Base-by-base conservation (phyloP, 2,797 vertebrate genomes). In the Dipus sagitta region DNA sequence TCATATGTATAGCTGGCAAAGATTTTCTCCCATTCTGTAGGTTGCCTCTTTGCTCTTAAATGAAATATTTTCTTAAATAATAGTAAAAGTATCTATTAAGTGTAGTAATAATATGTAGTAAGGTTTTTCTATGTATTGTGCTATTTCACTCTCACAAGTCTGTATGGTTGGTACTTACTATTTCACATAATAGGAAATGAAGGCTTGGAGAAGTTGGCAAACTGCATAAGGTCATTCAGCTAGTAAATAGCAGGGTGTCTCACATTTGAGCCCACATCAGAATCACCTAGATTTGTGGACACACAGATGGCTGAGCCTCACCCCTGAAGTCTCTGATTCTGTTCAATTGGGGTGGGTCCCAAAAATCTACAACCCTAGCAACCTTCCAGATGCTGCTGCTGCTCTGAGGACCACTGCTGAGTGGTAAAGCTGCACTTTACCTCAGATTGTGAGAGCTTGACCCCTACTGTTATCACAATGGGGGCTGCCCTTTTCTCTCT, bases 131-230 rank as follows among this genome's bases (percentile, higher is more conserved):
- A 20, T 74, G 67, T 62, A 54, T 47, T 28, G 20, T 70, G 90
- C 60, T 62, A 62, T 90, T 94, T 95, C 30, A 34, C 74, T 85
- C 9, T 94, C 75, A 86, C 75, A 82, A 32, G 30, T 77, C 72
- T n/a, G 30, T 9, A 38, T 30, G 30, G 26, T 75, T 86, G 65
- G 68, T 54, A 24, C n/a, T 70, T 86, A 86, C 65, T 67, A 58
- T 93, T 85, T 90, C 34, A 71, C 76, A 92, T 32, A 30, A 13
- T 58, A 92, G 60, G 74, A 87, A 71, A 75, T 15, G 28, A 88
- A 92, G 62, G 77, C 23, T 93, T 65, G 68, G 81, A 75, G 60
- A 93, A 38, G 34, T 62, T 64, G 32, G 21, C n/a, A 62, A 38
- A 42, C 52, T 47, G 47, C 30, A 10, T 24, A 62, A 20, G 68